Conservation (phyloP, 2,888 invertebrate genomes). For the Tuberolachnus salignus region DNA sequence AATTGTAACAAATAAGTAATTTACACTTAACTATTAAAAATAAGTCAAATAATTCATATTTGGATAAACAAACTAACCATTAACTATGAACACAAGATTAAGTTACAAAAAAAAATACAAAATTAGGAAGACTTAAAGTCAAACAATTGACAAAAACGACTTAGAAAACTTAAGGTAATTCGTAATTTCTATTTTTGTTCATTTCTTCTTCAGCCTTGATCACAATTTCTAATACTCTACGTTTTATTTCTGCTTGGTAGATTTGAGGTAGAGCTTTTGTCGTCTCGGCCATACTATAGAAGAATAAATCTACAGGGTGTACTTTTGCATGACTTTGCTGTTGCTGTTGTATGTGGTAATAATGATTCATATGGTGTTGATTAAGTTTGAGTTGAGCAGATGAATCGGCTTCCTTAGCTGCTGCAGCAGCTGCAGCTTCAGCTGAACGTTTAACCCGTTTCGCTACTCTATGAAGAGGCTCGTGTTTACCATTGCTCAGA, state of each 20-base stretch:
- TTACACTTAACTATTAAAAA: neutral
- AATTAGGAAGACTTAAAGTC: neutral
- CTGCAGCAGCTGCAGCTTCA: conserved; percentile 44
- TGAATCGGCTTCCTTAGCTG: conserved; percentile 47
- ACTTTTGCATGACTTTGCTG: conserved; percentile 34
- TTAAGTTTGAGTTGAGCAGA: conserved; percentile 48
- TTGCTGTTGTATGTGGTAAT: conserved; percentile 39
- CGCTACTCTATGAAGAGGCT: conserved; percentile 36
- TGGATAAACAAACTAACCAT: neutral
- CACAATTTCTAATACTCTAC: conserved; percentile 38
- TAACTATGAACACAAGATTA: neutral
- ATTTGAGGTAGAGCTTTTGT: conserved; percentile 27
- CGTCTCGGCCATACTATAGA: conserved; percentile 52
- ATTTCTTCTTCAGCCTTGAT: conserved; percentile 51
- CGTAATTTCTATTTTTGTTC: conserved; percentile 35
- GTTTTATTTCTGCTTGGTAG: conserved; percentile 46
- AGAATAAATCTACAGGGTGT: conserved; percentile 44
- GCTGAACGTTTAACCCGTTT: conserved; percentile 45
- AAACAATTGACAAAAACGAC: neutral
- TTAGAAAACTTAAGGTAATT: neutral
- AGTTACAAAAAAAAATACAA: conserved; percentile 7
- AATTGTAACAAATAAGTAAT: neutral
- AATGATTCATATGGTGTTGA: conserved; percentile 51
- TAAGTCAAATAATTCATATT: neutral
- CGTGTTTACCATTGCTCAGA: conserved; percentile 44